Evolutionary conservation across 2,797 vertebrate species (phyloP), one percentile per base, ranked within the genome.

Genomic region (Ctenochaetus hawaiiensis): DNA sequence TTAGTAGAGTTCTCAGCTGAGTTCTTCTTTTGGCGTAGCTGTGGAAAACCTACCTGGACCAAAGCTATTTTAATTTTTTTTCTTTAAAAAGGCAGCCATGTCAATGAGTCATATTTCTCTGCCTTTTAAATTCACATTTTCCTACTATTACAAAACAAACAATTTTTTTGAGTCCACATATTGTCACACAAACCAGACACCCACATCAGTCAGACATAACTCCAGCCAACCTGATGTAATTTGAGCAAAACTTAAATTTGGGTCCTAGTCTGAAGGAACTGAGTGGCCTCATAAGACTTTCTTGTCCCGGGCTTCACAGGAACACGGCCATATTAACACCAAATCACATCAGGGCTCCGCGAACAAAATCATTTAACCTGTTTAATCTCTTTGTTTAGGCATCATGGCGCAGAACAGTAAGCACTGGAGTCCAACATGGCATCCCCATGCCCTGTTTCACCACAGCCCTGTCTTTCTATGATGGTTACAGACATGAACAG

Each of bases 391-490:
- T 41, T 85, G n/a, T 85, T 47, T 17, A 99, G 98, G 96, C 94
- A 22, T 97, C 98, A 0, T 99, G 98, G 98, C 96, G 98, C 67
- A 93, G 92, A 69, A 92, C 95, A 0, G 89, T 99, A 78, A 96
- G 96, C 73, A 95, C 93, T 0, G 98, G 97, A 0, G 96, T 99
- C 44, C 96, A 97, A 89, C 89, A 93, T 1, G 98, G 98, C 9
- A 97, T 99, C 83, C 98, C 98, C 3, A 97, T 99, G 97, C 98
- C 98, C 39, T 99, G 97, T 76, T 99, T 99, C 94, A 97, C 96
- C 80, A 99, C 98, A 0, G 98, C 98, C 0, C 94, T 99, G 78
- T 96, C 98, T 70, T 99, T 99, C 95, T 99, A 98, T 0, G 98
- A 99, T 0, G 98, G 98, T 0, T 99, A 99, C 95, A 95, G 98